Base-by-base conservation (phyloP, 2,888 invertebrate genomes). In the Euzetes globulus region DNA sequence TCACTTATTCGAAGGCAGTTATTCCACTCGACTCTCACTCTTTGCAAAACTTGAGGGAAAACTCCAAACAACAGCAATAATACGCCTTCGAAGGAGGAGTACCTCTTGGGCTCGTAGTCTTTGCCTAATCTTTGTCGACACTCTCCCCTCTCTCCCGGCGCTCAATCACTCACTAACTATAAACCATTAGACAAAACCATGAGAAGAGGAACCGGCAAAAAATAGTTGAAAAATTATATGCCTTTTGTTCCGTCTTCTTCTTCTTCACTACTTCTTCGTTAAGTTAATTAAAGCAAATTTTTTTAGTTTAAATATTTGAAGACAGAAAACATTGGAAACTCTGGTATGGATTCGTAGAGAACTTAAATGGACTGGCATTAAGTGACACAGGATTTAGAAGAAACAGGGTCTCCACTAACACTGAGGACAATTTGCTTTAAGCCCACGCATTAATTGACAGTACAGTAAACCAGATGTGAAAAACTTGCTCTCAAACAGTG, bases 11-110 rank as follows among this genome's bases (percentile, higher is more conserved):
- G 7, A 27, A 19, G 27, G 60, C 65, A 65, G 37, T 65, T 37
- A 29, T 37, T 33, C 7, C 13, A 19, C n/a, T 37, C 11, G n/a
- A 65, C 65, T 65, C 65, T 37, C 37, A 65, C 65, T 63, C 19
- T n/a, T 60, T n/a, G 11, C 29, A 60, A 11, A 60, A 58, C 19
- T 6, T 58, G 19, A 22, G 22, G 7, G 22, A 15, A 27, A 29
- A 5, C 33, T 25, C 1, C 6, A 55, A 19, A 58, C 25, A 58
- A 58, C 58, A 15, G 41, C 37, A 33, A n/a, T 37, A n/a, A 37
- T 58, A 65, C 65, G 65, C 65, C 65, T 65, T 19, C n/a, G n/a
- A 19, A 65, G 65, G 65, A 65, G 65, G 65, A 65, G 65, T 37
- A 65, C 65, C n/a, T 37, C 37, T 37, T 22, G 41, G 65, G 65